Conservation (phyloP, 2,113 vertebrate genomes). For the Tenebrosternarchus preto region DNA sequence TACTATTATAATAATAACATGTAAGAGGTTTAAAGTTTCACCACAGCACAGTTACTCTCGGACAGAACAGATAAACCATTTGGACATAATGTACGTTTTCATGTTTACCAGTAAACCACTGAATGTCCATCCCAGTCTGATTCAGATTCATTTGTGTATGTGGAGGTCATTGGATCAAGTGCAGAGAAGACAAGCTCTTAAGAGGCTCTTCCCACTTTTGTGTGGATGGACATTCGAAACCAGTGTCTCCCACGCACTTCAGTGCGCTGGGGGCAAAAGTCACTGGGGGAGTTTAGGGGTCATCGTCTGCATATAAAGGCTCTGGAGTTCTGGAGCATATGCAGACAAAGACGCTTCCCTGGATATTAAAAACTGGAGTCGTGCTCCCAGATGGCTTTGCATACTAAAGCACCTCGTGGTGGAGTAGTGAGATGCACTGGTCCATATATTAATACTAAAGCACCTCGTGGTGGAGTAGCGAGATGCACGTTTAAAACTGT, state of each 20-base stretch:
- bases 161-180: conserved; percentile 47
- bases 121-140: too few relatives aligned
- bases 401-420: conserved; percentile 5
- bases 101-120: too few relatives aligned
- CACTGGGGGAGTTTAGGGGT: background rate
- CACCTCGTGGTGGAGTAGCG: too few relatives aligned
- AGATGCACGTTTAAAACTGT: too few relatives aligned
- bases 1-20: too few relatives aligned
- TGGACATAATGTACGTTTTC: too few relatives aligned
- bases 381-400: conserved; percentile 32
- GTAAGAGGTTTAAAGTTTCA: too few relatives aligned
- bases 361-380: conserved; percentile 1
- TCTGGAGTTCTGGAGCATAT: too few relatives aligned
- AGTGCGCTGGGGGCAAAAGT: conserved; percentile 1
- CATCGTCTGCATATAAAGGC: background rate
- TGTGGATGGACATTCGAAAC: background rate
- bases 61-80: too few relatives aligned
- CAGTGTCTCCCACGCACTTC: background rate
- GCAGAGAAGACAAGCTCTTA: background rate
- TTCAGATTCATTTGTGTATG: too few relatives aligned
- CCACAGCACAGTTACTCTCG: too few relatives aligned
- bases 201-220: background rate
- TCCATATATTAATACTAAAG: conserved; percentile 42
- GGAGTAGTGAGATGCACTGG: conserved; percentile 28
- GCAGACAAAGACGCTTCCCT: too few relatives aligned